Evolutionary conservation across 1,140 invertebrate genomes (phyloP), one percentile per base, ranked within the genome.

Genomic region (Artemia franciscana): DNA sequence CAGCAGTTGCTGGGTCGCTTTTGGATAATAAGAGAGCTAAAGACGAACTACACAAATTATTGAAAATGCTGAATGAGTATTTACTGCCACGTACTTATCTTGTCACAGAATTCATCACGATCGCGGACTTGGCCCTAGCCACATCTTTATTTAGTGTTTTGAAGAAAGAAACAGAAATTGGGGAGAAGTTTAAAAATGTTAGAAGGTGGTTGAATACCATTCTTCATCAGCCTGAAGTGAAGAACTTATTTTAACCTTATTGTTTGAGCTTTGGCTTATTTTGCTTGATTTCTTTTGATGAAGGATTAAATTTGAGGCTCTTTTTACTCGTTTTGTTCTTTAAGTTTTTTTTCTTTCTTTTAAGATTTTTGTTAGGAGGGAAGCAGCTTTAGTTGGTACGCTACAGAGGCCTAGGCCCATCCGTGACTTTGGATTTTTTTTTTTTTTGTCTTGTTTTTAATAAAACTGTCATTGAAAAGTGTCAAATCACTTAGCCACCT

Each of bases 121-220:
- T 78, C 60, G 79, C 79, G 59, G 79, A 80, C 69, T 71, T 80
- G 60, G 68, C 71, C 60, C 70, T 78, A 12, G 74, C 73, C 58
- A 72, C 74, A 57, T 71, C 75, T 65, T 66, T 80, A 7, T 65
- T 78, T 28, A 67, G 71, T 4, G 71, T 75, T n/a, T 79, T 77
- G 67, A 68, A 76, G 66, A 64, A 73, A 65, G 65, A 64, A 15
- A 51, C 24, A 2, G 23, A 18, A 5, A 18, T 9, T 21, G 26
- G 64, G 21, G 51, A 60, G 24, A 63, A 60, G 26, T 59, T 67
- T 15, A 59, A 65, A n/a, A 66, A 63, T 26, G 62, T 69, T 5
- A 66, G 64, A 2, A 65, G 79, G 61, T 80, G 78, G 78, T 80
- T 79, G 68, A 73, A 69, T n/a, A 80, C 78, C 18, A 64, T 80